These are phyloP conservation scores for Ormyrus rosae DNA, from an alignment of 2,888 invertebrate genomes.

Conservation along the genomic window DNA sequence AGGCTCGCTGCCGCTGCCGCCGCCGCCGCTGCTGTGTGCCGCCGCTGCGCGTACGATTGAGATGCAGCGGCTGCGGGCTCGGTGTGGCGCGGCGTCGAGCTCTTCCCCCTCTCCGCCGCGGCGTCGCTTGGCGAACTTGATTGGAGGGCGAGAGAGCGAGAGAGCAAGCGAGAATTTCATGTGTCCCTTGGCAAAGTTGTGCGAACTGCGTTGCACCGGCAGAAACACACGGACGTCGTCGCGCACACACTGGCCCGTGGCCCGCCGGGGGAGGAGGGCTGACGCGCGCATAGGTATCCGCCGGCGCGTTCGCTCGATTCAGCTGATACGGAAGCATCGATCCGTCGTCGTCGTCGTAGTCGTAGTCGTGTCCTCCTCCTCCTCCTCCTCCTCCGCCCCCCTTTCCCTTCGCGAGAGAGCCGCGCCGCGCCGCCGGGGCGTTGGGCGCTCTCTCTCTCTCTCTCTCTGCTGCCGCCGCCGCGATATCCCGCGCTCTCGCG, in stretches of 20 bases:
- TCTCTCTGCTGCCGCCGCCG: not conserved
- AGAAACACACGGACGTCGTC: not conserved
- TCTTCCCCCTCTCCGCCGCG: not conserved
- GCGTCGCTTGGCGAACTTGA: conserved; percentile 6
- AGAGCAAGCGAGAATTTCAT: conserved; percentile 22
- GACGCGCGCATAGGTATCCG: conserved; percentile 42
- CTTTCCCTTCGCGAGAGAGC: no score
- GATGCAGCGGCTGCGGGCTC: not conserved
- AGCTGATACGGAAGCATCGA: conserved; percentile 57
- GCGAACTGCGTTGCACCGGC: not conserved
- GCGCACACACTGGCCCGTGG: not conserved
- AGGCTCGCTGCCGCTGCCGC: not conserved
- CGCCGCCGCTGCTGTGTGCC: not conserved
- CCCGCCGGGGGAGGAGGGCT: not conserved
- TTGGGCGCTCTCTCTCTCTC: not conserved
- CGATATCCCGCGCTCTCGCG: not conserved
- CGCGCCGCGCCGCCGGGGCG: conserved; percentile 5
- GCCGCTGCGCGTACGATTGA: not conserved
- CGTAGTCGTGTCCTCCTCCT: not conserved
- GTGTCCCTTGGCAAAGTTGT: conserved; percentile 28
- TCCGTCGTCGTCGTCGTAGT: conserved; percentile 42
- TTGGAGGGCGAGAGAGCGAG: not conserved
- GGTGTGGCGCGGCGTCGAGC: not conserved
- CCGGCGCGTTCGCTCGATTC: conserved; percentile 52
- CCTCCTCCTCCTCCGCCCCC: conserved; percentile 1